Conservation (phyloP, 1,140 invertebrate genomes). For the Vollenhovia emeryi region DNA sequence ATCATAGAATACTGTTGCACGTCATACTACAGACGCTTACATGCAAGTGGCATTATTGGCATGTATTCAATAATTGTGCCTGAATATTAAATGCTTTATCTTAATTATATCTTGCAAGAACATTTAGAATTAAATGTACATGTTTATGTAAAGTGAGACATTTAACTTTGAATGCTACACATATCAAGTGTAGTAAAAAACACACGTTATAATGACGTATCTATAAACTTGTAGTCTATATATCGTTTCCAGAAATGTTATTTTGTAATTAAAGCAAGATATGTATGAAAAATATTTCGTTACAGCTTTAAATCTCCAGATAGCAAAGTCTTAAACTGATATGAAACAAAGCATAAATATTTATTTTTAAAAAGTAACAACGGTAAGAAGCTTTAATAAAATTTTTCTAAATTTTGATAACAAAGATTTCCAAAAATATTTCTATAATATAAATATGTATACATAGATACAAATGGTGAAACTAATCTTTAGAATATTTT, state of each 20-base stretch:
- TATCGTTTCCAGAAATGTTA: not conserved
- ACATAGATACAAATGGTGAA: not conserved
- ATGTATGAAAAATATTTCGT: not conserved
- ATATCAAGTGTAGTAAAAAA: not conserved
- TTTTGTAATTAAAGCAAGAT: not conserved
- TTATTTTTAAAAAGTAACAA: not conserved
- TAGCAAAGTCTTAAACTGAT: not conserved
- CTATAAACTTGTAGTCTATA: not conserved
- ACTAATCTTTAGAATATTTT: not conserved
- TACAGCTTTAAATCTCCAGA: not conserved
- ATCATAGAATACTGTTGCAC: constrained; percentile 61
- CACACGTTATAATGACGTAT: not conserved
- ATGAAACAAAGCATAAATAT: not conserved
- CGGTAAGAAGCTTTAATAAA: not conserved
- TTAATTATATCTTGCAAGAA: constrained; percentile 30
- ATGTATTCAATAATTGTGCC: not conserved
- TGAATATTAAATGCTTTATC: not conserved
- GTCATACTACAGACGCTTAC: constrained; percentile 31
- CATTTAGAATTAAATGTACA: not conserved
- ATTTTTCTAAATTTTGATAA: not conserved
- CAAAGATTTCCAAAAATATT: not conserved
- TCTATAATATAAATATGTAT: not conserved
- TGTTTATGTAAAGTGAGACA: not conserved
- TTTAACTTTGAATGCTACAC: not conserved
- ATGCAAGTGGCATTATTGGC: not conserved